These are phyloP conservation scores for Mormoops blainvillei DNA, from an alignment of 2,113 vertebrate species.

Conservation along the genomic window DNA sequence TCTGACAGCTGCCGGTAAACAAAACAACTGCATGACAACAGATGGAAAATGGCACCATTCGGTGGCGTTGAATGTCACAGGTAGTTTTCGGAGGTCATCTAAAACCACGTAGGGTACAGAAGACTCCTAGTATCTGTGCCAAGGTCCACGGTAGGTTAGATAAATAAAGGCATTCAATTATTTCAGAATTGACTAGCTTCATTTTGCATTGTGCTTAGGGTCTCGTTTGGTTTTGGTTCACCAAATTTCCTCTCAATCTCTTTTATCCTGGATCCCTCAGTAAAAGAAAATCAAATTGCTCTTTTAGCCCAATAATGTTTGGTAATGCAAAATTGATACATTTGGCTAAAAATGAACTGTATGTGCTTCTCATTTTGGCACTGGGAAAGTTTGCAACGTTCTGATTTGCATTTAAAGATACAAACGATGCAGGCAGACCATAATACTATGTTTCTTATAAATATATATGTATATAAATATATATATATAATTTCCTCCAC, in stretches of 20 bases:
- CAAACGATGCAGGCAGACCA: not conserved
- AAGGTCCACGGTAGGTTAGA: not conserved
- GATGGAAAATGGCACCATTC: constrained; percentile 30
- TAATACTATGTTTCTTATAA: too few relatives aligned
- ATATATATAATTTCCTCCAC: not conserved
- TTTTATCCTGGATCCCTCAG: not conserved
- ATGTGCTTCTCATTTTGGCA: not conserved
- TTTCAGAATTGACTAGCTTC: not conserved
- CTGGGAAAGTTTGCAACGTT: not conserved
- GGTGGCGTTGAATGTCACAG: not conserved
- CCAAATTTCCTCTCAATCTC: not conserved
- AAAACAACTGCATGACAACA: constrained; percentile 1
- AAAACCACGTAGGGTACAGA: not conserved
- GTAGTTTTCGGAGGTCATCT: not conserved
- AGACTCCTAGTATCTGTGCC: not conserved
- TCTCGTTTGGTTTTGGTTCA: not conserved
- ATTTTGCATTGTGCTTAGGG: too few relatives aligned
- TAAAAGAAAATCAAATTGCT: not conserved
- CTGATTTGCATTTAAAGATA: not conserved
- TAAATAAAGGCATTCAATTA: not conserved
- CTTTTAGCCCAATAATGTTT: not conserved
- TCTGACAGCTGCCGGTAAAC: constrained; percentile 22
- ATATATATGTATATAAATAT: too few relatives aligned
- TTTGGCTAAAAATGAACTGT: not conserved
- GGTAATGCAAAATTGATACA: not conserved